Base-by-base conservation (phyloP, 1,140 invertebrate species). In the Drosophila elegans region DNA sequence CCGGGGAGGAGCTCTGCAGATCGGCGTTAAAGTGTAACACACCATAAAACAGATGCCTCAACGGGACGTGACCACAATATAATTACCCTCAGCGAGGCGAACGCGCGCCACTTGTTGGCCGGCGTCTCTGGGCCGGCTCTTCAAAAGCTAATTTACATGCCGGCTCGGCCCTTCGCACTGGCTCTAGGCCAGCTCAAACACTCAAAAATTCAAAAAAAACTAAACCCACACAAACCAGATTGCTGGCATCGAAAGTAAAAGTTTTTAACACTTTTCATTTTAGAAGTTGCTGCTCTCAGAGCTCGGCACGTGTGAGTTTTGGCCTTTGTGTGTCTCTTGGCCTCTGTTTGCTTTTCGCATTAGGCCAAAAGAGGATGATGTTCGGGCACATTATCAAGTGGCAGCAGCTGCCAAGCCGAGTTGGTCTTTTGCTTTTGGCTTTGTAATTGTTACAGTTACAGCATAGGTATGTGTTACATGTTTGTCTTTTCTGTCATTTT, bases 11-110 rank as follows among this genome's bases (percentile, higher is more conserved):
- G 42, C 36, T 62, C 57, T 68, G 60, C 46, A 77, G 81, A 80
- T 86, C 63, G 71, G 54, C 55, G 82, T 88, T 90, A 80, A 90
- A 90, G 83, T 90, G 88, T 90, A 90, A 88, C 88, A 90, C 80
- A 60, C 62, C 68, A 80, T 88, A 80, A 90, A 90, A 67, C 77
- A 88, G 88, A 90, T 90, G 88, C 88, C 77, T 51, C 52, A 73
- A 63, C 51, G 49, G 74, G 83, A 90, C 88, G 88, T 90, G 88
- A 90, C 88, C 88, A 76, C 82, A 86, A 90, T 90, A 90, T 86
- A 90, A 90, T 90, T 90, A 91, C 82, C 88, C 71, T 71, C 74
- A 74, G 74, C 51, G 38, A 59, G 56, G 60, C 77, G 53, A 77
- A 63, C 69, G 67, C 69, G 75, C 77, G 78, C 81, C 85, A 90